These are phyloP conservation scores for Eremobia ochroleuca DNA, from an alignment of 2,888 invertebrate genomes.

Conservation along the genomic window DNA sequence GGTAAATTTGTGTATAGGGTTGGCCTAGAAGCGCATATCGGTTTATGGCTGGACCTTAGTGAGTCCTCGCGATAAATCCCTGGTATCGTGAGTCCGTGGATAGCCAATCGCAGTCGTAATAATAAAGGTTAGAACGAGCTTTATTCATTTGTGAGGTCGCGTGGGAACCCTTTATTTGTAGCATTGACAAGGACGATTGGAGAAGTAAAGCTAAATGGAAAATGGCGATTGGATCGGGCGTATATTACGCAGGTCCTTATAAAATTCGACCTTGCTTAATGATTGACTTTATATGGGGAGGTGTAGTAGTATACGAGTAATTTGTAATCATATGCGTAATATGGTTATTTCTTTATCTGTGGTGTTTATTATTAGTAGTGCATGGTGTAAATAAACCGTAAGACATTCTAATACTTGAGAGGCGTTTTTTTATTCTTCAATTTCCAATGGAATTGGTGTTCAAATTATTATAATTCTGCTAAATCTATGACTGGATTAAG, in stretches of 20 bases:
- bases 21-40: slow-evolving; percentile 66
- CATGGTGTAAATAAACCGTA: background rate
- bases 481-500: background rate
- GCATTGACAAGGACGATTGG: slow-evolving; percentile 51
- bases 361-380: no score
- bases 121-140: slow-evolving; percentile 72
- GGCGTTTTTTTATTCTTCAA: no score
- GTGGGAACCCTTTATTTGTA: slow-evolving; percentile 73
- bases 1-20: slow-evolving; percentile 62
- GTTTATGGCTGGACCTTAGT: slow-evolving; percentile 70
- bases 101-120: slow-evolving; percentile 78
- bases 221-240: slow-evolving; percentile 37
- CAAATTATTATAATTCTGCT: background rate
- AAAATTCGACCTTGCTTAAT: slow-evolving; percentile 43
- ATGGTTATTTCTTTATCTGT: background rate
- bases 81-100: slow-evolving; percentile 76
- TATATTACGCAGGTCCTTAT: slow-evolving; percentile 40
- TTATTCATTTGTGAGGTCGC: slow-evolving; percentile 71
- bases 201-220: slow-evolving; percentile 42
- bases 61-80: slow-evolving; percentile 77
- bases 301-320: slow-evolving; percentile 12
- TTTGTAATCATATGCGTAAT: slow-evolving; percentile 13
- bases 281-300: slow-evolving; percentile 38
- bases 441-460: no score
- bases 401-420: background rate